phyloP scores from a whole-genome alignment of 2,113 vertebrate genomes.

The Lamprotornis superbus region DNA sequence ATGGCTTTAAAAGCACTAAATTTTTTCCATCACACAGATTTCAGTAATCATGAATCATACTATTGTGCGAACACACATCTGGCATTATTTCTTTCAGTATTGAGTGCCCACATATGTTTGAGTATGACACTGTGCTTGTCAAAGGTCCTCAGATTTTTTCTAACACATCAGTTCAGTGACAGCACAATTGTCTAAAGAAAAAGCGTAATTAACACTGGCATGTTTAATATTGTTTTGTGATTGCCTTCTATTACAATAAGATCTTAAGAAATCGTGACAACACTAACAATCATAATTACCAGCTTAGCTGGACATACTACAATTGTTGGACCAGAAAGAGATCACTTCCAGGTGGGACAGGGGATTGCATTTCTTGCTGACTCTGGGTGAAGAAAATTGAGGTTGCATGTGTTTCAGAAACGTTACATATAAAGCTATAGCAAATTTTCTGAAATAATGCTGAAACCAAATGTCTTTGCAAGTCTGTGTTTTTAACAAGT shows the following conservation, averaged over 20 bases:
- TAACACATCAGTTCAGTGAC: not conserved
- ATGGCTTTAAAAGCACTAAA: not conserved
- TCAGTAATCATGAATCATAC: constrained; percentile 39
- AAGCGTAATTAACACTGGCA: constrained; percentile 4
- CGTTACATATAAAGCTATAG: not conserved
- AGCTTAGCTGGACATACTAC: not conserved
- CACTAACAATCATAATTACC: constrained; percentile 32
- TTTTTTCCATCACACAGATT: constrained; percentile 24
- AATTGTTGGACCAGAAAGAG: constrained; percentile 16
- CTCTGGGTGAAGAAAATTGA: constrained; percentile 20
- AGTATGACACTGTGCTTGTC: constrained; percentile 15
- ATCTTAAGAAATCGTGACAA: constrained; percentile 30
- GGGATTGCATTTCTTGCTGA: constrained; percentile 19
- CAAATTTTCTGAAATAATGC: not conserved
- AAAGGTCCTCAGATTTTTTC: constrained; percentile 8
- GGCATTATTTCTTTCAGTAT: constrained; percentile 32
- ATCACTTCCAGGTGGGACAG: constrained; percentile 56
- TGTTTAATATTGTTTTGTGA: constrained; percentile 34
- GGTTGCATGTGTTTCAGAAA: not conserved
- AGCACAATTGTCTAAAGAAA: constrained; percentile 25
- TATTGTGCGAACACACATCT: constrained; percentile 49
- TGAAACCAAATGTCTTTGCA: not conserved
- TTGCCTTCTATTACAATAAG: constrained; percentile 34
- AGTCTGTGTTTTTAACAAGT: not conserved
- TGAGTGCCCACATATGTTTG: constrained; percentile 11